These are phyloP conservation scores for Hippasteria phrygiana DNA, from an alignment of 53 echinoderm and acorn worm species.

Conservation along the genomic window DNA sequence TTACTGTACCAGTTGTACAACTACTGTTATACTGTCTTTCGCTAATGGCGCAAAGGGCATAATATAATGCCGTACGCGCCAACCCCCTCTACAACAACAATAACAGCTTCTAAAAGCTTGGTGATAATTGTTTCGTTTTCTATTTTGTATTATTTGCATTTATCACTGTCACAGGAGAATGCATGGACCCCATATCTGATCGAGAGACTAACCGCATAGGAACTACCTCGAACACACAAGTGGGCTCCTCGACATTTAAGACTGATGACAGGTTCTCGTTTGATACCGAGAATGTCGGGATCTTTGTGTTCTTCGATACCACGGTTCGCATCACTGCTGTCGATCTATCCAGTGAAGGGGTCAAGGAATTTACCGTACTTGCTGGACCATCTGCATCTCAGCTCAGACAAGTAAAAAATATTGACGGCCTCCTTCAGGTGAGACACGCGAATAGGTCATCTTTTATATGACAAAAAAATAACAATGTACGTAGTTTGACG, in stretches of 20 bases:
- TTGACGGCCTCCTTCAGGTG: not conserved
- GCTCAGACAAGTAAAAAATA: constrained; percentile 9
- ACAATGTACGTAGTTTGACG: too few species aligned
- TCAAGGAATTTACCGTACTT: constrained; percentile 16
- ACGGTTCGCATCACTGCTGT: constrained; percentile 24
- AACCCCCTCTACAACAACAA: too few species aligned
- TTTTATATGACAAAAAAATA: too few species aligned
- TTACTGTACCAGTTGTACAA: too few species aligned
- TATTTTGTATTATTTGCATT: too few species aligned
- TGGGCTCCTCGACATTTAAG: not conserved
- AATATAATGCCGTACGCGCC: too few species aligned
- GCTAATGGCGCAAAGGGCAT: too few species aligned
- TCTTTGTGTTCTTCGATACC: not conserved
- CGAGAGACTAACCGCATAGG: constrained; percentile 2
- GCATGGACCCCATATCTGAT: not conserved
- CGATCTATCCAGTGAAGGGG: constrained; percentile 9
- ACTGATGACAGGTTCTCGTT: not conserved
- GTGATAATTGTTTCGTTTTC: not conserved
- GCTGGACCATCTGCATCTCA: constrained; percentile 5
- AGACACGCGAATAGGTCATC: not conserved
- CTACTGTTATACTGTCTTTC: too few species aligned
- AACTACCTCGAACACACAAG: not conserved
- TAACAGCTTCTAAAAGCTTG: too few species aligned
- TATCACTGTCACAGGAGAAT: constrained; percentile 18
- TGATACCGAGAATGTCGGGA: not conserved